Base-by-base conservation (phyloP, 2,113 vertebrate genomes). In the Megaptera novaeangliae region DNA sequence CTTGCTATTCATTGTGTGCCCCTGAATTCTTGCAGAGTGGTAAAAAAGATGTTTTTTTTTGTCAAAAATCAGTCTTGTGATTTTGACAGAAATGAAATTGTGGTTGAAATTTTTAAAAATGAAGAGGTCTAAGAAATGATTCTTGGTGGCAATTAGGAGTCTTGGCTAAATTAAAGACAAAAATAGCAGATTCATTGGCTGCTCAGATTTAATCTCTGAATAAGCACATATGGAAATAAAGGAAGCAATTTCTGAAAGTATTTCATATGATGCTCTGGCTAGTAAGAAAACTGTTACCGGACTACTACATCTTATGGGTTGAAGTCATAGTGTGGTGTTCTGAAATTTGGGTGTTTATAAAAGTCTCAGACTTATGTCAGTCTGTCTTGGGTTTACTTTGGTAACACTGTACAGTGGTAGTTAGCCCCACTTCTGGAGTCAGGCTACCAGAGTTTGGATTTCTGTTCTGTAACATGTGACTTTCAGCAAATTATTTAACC, bases 21-120 rank as follows among this genome's bases (percentile, higher is more conserved):
- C 61, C 14, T 72, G 46, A 44, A 44, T 94, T 90, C 52, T 96
- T 89, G 34, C 41, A 77, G 25, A 46, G 4, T 77, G 59, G 34
- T 95, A 44, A 49, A 90, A 95, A 78, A 66, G 23, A 34, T 41
- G 36, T 41, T 72, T 78, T 77, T 84, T 36, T 75, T 88, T 61
- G 36, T 90, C 36, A 85, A 72, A 80, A 96, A 59, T 78, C 4
- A 61, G 20, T 52, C 29, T 91, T 84, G 9, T 91, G 46, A 91
- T 89, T 94, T 75, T 96, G 66, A 89, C 34, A 80, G 69, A 94
- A 95, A 88, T 91, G 86, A 94, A 86, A 88, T 88, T 91, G 12
- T 93, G 74, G 34, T 88, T 68, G 39, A 97, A 93, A 66, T 95
- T 83, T 72, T 31, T 31, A 85, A 97, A 94, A 63, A 74, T 44